Evolutionary conservation across 2,888 invertebrate species (phyloP).

Genomic region (Apoderus coryli): DNA sequence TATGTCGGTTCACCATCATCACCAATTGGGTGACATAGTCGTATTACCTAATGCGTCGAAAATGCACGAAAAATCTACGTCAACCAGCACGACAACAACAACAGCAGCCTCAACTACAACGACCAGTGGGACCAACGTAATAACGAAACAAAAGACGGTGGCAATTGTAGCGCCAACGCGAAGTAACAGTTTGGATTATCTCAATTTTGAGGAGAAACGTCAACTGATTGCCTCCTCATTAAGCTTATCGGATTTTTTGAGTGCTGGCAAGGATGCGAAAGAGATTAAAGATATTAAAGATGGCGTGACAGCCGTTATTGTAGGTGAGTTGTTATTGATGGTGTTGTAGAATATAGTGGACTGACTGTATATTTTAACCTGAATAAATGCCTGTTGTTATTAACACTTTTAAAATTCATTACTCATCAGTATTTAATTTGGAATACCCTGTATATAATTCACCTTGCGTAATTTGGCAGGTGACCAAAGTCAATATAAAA

Average conservation of each 20-base stretch:
- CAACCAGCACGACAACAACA: constrained; percentile 12
- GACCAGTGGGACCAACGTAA: constrained; percentile 11
- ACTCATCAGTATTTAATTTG: too few relatives aligned
- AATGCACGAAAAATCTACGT: constrained; percentile 8
- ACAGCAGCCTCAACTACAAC: not conserved
- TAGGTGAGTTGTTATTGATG: too few relatives aligned
- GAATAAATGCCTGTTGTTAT: too few relatives aligned
- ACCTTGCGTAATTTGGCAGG: too few relatives aligned
- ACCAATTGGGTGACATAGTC: too few relatives aligned
- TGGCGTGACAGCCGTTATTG: constrained; percentile 28
- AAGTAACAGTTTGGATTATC: constrained; percentile 75
- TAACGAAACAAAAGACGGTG: constrained; percentile 42
- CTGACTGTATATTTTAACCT: too few relatives aligned
- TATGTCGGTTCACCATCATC: too few relatives aligned
- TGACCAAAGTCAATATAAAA: too few relatives aligned
- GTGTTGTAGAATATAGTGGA: too few relatives aligned
- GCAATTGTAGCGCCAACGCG: constrained; percentile 57
- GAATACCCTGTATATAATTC: too few relatives aligned
- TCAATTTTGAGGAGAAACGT: constrained; percentile 83
- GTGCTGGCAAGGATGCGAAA: constrained; percentile 25
- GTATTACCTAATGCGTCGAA: too few relatives aligned
- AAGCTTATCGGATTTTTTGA: constrained; percentile 65
- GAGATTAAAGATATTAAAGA: constrained; percentile 27
- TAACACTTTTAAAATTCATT: too few relatives aligned
- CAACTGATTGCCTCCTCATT: constrained; percentile 79